Percentiles rank a stretch among this genome's conserved stretches.
Evolutionary conservation across 2,797 vertebrate species (phyloP).

Genomic region (Pampus argenteus): DNA sequence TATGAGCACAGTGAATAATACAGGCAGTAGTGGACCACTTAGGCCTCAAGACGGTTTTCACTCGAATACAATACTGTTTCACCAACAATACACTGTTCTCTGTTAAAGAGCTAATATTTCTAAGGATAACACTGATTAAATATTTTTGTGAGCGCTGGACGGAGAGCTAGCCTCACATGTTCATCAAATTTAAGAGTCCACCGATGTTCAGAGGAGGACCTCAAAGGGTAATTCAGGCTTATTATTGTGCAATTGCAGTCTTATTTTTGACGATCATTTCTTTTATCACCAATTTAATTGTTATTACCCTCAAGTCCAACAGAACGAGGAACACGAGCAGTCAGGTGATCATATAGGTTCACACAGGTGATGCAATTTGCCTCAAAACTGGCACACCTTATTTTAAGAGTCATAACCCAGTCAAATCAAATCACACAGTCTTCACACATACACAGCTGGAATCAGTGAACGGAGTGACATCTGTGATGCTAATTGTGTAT

Average conservation of each 20-base stretch:
- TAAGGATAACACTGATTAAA: constrained; percentile 23
- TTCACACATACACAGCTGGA: neutral
- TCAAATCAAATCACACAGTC: neutral
- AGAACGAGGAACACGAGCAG: neutral
- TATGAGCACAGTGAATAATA: constrained; percentile 58
- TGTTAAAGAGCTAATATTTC: constrained; percentile 33
- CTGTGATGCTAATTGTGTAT: neutral
- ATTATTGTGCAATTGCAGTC: neutral
- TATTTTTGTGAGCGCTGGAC: constrained; percentile 16
- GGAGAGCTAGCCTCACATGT: constrained; percentile 2
- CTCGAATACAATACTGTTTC: constrained; percentile 36
- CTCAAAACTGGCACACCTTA: neutral
- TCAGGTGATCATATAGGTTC: neutral
- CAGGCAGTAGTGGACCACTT: constrained; percentile 40
- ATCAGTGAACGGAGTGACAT: too few relatives aligned
- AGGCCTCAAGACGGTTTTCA: constrained; percentile 42
- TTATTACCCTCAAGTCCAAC: neutral
- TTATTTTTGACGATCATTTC: constrained; percentile 4
- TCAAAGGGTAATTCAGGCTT: constrained; percentile 1
- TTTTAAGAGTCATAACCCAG: neutral
- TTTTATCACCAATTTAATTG: neutral
- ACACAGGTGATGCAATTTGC: neutral
- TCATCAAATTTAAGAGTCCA: neutral
- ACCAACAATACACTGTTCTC: constrained; percentile 15
- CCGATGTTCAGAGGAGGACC: neutral